phyloP scores from a whole-genome alignment of 2,113 vertebrate species.

The Orthonyx spaldingii region DNA sequence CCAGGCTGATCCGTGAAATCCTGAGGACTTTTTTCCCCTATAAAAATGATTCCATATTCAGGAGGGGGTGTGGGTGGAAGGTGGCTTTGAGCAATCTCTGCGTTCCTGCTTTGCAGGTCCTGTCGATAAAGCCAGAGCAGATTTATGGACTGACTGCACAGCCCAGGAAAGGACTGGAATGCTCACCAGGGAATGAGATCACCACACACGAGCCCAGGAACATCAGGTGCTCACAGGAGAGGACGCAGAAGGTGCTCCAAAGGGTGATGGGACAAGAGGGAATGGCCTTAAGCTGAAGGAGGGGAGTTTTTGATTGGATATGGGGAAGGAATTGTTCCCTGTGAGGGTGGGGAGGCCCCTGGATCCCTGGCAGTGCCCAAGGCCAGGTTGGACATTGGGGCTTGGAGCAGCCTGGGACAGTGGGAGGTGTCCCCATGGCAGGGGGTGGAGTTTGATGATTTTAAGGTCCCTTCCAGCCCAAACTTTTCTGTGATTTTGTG shows the following conservation, averaged over 20 bases:
- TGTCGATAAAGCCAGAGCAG: neutral
- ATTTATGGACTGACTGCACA: neutral
- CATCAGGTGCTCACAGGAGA: rapidly evolving
- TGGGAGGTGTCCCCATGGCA: neutral
- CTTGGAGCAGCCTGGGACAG: rapidly evolving
- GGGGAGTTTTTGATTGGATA: neutral
- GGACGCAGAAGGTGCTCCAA: neutral
- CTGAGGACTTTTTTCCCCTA: neutral
- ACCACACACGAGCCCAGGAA: rapidly evolving
- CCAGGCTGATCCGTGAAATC: neutral
- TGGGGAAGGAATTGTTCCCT: neutral
- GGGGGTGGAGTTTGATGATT: rapidly evolving
- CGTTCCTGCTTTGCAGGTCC: neutral
- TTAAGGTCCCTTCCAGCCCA: rapidly evolving
- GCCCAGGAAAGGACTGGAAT: neutral
- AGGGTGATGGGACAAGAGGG: neutral
- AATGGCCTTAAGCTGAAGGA: neutral
- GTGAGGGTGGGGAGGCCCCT: rapidly evolving
- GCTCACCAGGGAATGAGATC: neutral
- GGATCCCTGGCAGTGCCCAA: neutral
- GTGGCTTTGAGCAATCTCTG: neutral
- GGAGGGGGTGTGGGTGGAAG: neutral
- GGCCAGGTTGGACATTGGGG: neutral
- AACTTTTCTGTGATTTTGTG: too few species aligned
- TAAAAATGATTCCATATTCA: neutral